phyloP scores from a whole-genome alignment of 2,113 vertebrate genomes.

The Globicephala melas region DNA sequence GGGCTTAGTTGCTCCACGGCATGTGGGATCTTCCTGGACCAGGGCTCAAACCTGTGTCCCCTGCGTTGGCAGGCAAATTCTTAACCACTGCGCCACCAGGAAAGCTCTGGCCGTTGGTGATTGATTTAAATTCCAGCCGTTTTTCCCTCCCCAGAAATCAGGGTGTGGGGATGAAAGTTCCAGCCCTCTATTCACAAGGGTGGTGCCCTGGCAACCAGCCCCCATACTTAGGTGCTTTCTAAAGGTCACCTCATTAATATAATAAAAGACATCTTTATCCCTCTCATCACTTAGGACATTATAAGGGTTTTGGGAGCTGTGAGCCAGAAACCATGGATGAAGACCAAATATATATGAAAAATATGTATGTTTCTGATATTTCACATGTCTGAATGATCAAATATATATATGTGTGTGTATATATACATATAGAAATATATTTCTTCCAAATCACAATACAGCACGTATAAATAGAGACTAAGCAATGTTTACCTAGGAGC shows the following conservation, averaged over 20 bases:
- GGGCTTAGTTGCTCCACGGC: too few species aligned
- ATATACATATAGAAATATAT: not conserved
- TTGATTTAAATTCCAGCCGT: not conserved
- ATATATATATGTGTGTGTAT: not conserved
- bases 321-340: not conserved
- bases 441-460: not conserved
- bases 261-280: not conserved
- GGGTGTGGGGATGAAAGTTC: not conserved
- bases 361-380: not conserved
- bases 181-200: not conserved
- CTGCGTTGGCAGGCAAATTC: too few species aligned
- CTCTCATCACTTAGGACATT: not conserved
- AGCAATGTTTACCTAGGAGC: not conserved
- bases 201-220: not conserved
- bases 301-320: not conserved
- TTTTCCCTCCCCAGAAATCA: not conserved
- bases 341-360: not conserved
- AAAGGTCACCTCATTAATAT: not conserved
- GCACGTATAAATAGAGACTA: not conserved
- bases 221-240: not conserved
- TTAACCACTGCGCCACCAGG: too few species aligned
- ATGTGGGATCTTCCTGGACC: too few species aligned
- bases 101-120: not conserved
- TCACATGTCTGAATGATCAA: not conserved
- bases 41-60: too few species aligned